A percentile compares a stretch with the other conserved stretches of the same genome.
Conservation (phyloP, 2,888 invertebrate genomes). For the Anarsia innoxiella region DNA sequence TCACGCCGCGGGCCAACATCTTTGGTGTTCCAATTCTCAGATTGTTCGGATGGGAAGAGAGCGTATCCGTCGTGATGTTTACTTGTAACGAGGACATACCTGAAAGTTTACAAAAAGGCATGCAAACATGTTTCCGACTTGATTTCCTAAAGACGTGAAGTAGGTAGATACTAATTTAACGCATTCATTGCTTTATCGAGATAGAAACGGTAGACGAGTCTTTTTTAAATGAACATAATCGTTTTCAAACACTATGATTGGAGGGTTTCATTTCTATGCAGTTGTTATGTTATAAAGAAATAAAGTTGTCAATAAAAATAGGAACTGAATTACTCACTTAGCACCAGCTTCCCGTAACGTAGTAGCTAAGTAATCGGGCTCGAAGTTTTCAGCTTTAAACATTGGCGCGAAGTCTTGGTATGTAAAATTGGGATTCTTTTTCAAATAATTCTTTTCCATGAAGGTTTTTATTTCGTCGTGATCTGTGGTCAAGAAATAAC, state of each 20-base stretch:
- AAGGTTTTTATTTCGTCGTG: background rate
- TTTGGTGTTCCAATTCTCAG: constrained; percentile 89
- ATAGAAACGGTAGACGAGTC: background rate
- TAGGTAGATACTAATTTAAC: background rate
- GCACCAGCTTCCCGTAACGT: constrained; percentile 86
- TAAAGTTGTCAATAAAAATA: too few species aligned
- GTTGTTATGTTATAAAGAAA: too few species aligned
- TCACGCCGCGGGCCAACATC: constrained; percentile 87
- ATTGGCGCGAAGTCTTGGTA: constrained; percentile 89
- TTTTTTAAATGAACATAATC: background rate
- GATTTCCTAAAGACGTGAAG: background rate
- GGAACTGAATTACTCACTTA: constrained; percentile 62
- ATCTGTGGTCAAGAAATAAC: background rate
- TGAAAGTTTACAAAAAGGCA: constrained; percentile 26
- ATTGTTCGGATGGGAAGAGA: constrained; percentile 86
- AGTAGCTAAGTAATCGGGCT: constrained; percentile 83
- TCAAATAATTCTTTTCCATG: constrained; percentile 71
- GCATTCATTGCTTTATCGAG: background rate
- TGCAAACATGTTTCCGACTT: background rate
- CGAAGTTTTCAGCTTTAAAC: constrained; percentile 88
- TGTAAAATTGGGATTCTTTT: constrained; percentile 82
- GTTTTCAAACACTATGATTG: background rate
- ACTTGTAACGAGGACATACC: constrained; percentile 88
- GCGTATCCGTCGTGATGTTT: constrained; percentile 94
- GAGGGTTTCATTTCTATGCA: background rate